Conservation (phyloP, 2,888 invertebrate genomes). For the Elaeidobius kamerunicus region DNA sequence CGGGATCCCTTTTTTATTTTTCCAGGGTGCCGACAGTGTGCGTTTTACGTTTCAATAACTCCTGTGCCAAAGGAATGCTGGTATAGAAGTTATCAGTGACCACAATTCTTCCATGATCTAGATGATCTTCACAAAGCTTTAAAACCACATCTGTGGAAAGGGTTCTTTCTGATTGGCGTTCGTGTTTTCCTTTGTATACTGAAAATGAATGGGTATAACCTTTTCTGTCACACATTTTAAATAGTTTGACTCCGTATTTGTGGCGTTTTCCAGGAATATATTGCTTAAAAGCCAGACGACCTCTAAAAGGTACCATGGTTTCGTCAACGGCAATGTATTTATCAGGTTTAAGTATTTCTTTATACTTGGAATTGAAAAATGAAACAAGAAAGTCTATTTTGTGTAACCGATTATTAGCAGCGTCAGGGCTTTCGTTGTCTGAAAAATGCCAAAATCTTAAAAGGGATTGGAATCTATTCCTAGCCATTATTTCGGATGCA, state of each 20-base stretch:
- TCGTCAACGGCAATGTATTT: conserved; percentile 3
- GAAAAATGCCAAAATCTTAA: conserved; percentile 17
- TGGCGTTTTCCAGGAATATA: conserved; percentile 15
- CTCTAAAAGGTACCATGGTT: conserved; percentile 15
- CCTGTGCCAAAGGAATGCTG: conserved; percentile 26
- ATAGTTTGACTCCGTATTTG: conserved; percentile 12
- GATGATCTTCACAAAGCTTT: not conserved
- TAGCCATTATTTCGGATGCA: not conserved
- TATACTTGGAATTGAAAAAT: conserved; percentile 6
- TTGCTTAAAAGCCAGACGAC: conserved; percentile 6
- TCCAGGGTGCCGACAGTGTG: conserved; percentile 9
- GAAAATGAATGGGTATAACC: conserved; percentile 2
- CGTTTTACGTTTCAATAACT: conserved; percentile 22
- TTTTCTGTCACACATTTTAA: not conserved
- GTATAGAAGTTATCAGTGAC: conserved; percentile 30
- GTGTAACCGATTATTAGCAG: conserved; percentile 11
- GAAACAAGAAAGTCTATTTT: conserved; percentile 5
- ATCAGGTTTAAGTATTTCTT: conserved; percentile 2
- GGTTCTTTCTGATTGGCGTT: too few relatives aligned
- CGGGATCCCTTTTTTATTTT: conserved; percentile 19
- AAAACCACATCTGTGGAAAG: not conserved
- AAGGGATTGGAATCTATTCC: conserved; percentile 7
- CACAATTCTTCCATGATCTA: conserved; percentile 18
- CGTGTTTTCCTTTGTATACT: not conserved
- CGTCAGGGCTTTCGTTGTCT: conserved; percentile 7